Evolutionary conservation across 2,797 vertebrate species (phyloP).

Genomic region (Phylloscopus collybita): DNA sequence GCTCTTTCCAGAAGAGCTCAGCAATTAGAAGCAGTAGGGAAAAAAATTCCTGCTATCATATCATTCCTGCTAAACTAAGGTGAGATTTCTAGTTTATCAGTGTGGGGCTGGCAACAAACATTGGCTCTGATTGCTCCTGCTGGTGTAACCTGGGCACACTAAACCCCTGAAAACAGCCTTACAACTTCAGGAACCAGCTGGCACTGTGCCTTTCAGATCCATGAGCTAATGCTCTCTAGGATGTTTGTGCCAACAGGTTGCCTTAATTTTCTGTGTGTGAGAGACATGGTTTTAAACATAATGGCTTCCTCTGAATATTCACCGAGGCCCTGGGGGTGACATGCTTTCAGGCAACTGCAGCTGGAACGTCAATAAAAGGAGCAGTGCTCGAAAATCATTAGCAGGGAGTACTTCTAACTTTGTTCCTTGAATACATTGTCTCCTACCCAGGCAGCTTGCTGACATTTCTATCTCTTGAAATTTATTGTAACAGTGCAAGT

Average conservation of each 20-base stretch:
- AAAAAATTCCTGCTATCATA: no score
- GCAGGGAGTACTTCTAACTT: not conserved
- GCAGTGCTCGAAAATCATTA: constrained; percentile 6
- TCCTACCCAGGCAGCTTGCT: not conserved
- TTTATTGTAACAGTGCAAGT: not conserved
- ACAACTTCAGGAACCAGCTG: not conserved
- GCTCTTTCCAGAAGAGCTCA: not conserved
- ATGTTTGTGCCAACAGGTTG: constrained; percentile 1
- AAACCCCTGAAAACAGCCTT: not conserved
- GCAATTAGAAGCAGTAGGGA: not conserved
- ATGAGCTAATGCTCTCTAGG: not conserved
- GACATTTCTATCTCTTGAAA: not conserved
- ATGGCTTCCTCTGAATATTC: constrained; percentile 17
- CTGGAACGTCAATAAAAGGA: not conserved
- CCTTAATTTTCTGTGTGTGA: not conserved
- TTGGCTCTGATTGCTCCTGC: not conserved
- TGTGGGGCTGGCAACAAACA: not conserved
- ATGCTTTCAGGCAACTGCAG: not conserved
- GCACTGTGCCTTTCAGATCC: not conserved
- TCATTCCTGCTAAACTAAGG: not conserved
- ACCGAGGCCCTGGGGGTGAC: not conserved
- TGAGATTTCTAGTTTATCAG: not conserved
- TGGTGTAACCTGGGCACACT: not conserved
- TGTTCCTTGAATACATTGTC: not conserved
- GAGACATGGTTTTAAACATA: constrained; percentile 6